phyloP scores from a whole-genome alignment of 2,888 invertebrate genomes.

The Romanomermis culicivorax region DNA sequence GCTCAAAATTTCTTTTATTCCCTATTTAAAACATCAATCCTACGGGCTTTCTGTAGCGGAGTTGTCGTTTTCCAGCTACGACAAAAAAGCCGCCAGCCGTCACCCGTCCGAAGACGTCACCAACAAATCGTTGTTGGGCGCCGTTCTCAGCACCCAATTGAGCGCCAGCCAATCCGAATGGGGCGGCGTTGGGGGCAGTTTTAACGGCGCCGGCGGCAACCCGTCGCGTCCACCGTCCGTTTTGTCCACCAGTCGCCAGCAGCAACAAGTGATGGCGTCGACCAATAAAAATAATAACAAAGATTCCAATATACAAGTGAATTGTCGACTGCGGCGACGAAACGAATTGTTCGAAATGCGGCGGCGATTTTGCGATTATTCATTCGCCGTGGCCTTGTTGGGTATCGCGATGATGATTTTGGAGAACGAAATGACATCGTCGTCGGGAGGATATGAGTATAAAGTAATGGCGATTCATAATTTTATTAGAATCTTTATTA shows the following conservation, averaged over 20 bases:
- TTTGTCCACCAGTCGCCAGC: background rate
- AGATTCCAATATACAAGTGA: background rate
- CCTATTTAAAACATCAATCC: too few relatives aligned
- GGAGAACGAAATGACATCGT: conserved; percentile 95
- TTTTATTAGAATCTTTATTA: too few relatives aligned
- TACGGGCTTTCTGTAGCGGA: too few relatives aligned
- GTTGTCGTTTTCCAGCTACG: too few relatives aligned
- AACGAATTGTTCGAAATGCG: conserved; percentile 95
- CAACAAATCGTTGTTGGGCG: too few relatives aligned
- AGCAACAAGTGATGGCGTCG: too few relatives aligned
- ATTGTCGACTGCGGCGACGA: conserved; percentile 59
- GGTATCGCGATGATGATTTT: conserved; percentile 97
- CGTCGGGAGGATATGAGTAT: conserved; percentile 26
- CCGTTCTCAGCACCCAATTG: too few relatives aligned
- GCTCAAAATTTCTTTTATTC: too few relatives aligned
- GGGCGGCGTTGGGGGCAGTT: background rate
- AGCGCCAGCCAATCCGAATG: too few relatives aligned
- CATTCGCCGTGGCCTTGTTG: conserved; percentile 95
- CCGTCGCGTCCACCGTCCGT: background rate
- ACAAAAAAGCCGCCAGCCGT: too few relatives aligned
- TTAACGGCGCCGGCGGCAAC: background rate
- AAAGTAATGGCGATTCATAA: too few relatives aligned
- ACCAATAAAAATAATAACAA: background rate
- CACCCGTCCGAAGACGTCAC: too few relatives aligned
- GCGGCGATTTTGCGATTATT: conserved; percentile 94